phyloP scores from a whole-genome alignment of 2,888 invertebrate species.

The Lathronympha strigana region DNA sequence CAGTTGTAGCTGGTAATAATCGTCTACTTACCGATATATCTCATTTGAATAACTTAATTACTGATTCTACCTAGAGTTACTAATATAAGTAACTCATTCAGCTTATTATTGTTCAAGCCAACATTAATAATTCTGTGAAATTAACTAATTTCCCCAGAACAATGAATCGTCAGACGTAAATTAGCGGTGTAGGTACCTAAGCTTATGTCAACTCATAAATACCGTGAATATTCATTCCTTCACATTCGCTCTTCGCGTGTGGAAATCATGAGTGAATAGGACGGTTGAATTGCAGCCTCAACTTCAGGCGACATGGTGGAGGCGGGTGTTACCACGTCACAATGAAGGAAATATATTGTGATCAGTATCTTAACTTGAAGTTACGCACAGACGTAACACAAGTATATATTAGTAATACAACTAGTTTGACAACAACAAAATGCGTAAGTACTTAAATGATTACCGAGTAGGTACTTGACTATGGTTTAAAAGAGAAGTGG shows the following conservation, averaged over 20 bases:
- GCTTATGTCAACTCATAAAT: not conserved
- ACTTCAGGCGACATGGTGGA: not conserved
- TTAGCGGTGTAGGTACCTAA: not conserved
- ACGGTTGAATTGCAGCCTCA: not conserved
- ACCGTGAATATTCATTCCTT: not conserved
- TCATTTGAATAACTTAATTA: too few relatives aligned
- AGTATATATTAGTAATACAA: too few relatives aligned
- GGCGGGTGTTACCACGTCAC: not conserved
- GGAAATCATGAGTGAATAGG: not conserved
- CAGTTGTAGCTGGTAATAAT: too few relatives aligned
- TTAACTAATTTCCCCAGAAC: not conserved
- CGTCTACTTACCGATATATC: too few relatives aligned
- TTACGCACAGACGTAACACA: too few relatives aligned
- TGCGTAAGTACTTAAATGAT: too few relatives aligned
- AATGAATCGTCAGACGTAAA: not conserved
- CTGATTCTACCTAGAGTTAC: too few relatives aligned
- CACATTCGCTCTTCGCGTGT: not conserved
- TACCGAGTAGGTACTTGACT: too few relatives aligned
- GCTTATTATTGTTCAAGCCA: too few relatives aligned
- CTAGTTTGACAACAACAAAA: too few relatives aligned
- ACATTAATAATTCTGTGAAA: not conserved
- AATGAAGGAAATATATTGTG: not conserved
- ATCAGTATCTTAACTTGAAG: not conserved
- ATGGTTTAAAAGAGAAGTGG: too few relatives aligned
- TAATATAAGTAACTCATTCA: too few relatives aligned